Conservation (phyloP, 2,113 vertebrate species). For the Candoia aspera region DNA sequence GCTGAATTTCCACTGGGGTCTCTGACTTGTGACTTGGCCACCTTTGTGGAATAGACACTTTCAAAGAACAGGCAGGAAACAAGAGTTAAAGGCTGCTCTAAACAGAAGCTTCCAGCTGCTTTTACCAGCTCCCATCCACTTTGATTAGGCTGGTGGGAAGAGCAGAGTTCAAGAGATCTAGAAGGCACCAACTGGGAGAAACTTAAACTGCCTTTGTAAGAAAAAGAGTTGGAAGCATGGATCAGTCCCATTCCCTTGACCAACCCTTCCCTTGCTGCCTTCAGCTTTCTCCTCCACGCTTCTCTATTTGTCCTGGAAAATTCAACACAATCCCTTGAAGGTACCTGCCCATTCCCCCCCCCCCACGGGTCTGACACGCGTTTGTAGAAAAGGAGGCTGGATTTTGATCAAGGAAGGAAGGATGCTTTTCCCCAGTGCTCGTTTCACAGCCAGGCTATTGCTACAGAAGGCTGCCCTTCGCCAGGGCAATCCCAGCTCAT, state of each 20-base stretch:
- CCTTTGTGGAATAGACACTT: neutral
- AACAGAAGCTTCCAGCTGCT: neutral
- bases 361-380: too few relatives aligned
- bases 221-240: neutral
- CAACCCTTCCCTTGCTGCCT: neutral
- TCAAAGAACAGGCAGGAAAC: neutral
- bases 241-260: neutral
- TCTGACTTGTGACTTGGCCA: neutral
- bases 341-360: too few relatives aligned
- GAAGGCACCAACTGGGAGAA: neutral
- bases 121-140: neutral
- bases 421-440: rapidly evolving
- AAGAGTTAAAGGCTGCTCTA: neutral
- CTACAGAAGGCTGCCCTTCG: neutral
- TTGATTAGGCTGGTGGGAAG: neutral
- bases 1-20: neutral
- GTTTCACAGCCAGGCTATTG: neutral
- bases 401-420: neutral
- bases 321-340: neutral
- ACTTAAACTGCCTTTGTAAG: neutral
- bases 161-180: neutral
- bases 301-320: neutral
- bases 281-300: neutral
- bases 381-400: neutral
- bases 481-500: neutral